Evolutionary conservation across 2,888 invertebrate genomes (phyloP).

Genomic region (Trichogramma dendrolimi): DNA sequence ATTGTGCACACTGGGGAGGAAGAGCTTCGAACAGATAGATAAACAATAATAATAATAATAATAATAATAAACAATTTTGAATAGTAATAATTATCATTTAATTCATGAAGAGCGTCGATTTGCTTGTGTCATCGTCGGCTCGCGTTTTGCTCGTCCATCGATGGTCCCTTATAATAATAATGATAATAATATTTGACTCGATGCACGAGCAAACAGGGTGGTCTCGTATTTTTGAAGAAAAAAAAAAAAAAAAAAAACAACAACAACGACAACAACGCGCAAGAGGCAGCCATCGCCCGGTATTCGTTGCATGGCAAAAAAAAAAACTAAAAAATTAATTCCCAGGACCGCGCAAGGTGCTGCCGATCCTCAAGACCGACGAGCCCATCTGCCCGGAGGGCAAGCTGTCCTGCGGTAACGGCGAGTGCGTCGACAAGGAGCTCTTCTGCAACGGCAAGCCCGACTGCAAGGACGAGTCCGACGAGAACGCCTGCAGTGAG

Average conservation of each 20-base stretch:
- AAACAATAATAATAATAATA: not conserved
- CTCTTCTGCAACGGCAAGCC: slow-evolving; percentile 90
- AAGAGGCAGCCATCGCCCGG: not conserved
- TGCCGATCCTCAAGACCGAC: slow-evolving; percentile 87
- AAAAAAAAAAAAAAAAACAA: not conserved
- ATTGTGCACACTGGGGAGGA: slow-evolving; percentile 32
- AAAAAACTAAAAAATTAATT: slow-evolving; percentile 33
- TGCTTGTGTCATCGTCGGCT: too few species aligned
- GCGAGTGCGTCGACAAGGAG: slow-evolving; percentile 87
- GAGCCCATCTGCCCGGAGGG: slow-evolving; percentile 89
- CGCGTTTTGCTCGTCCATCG: too few species aligned
- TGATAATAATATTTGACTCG: too few species aligned
- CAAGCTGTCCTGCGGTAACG: slow-evolving; percentile 86
- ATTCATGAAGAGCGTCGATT: too few species aligned
- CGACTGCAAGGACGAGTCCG: slow-evolving; percentile 91
- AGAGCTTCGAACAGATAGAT: slow-evolving; percentile 1
- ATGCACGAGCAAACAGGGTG: too few species aligned
- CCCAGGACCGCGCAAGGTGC: slow-evolving; percentile 83
- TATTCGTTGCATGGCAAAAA: not conserved
- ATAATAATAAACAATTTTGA: not conserved
- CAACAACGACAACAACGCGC: not conserved
- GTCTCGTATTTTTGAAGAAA: not conserved
- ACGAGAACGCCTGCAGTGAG: slow-evolving; percentile 94
- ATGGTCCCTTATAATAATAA: too few species aligned
- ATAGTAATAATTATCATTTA: not conserved